These are phyloP conservation scores for Lepus europaeus DNA, from an alignment of 2,113 vertebrate genomes.

Conservation along the genomic window DNA sequence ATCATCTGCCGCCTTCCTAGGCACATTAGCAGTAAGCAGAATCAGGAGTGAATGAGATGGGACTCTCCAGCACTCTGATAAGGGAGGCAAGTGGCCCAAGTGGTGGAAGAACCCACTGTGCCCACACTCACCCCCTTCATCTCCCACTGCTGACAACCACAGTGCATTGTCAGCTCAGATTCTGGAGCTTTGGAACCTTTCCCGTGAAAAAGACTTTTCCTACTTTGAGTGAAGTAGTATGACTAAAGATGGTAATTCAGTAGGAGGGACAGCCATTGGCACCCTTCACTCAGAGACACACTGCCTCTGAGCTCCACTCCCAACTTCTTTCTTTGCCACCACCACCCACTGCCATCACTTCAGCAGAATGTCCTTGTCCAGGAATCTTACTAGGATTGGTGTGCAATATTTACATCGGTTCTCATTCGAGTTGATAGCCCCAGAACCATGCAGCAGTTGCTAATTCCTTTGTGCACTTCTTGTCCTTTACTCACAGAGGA, in stretches of 20 bases:
- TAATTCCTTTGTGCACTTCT: not conserved
- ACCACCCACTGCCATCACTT: not conserved
- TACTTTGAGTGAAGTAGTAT: not conserved
- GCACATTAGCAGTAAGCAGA: no score
- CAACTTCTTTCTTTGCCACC: not conserved
- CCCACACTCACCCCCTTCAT: not conserved
- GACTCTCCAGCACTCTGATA: no score
- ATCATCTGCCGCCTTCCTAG: no score
- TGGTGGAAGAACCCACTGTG: no score
- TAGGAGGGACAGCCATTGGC: not conserved
- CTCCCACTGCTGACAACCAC: constrained; percentile 9
- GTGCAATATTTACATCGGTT: not conserved
- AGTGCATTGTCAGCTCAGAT: not conserved
- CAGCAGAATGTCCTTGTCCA: not conserved
- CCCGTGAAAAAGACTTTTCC: not conserved
- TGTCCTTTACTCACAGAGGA: not conserved
- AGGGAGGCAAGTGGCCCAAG: no score
- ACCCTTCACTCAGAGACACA: accelerated
- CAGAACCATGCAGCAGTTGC: not conserved
- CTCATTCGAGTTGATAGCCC: not conserved
- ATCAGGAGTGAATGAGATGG: no score
- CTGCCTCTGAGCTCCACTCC: not conserved
- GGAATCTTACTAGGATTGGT: not conserved
- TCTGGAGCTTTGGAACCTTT: not conserved
- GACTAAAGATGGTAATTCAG: accelerated